Conservation (phyloP, 2,113 vertebrate species). For the Nannobrachium achirus region DNA sequence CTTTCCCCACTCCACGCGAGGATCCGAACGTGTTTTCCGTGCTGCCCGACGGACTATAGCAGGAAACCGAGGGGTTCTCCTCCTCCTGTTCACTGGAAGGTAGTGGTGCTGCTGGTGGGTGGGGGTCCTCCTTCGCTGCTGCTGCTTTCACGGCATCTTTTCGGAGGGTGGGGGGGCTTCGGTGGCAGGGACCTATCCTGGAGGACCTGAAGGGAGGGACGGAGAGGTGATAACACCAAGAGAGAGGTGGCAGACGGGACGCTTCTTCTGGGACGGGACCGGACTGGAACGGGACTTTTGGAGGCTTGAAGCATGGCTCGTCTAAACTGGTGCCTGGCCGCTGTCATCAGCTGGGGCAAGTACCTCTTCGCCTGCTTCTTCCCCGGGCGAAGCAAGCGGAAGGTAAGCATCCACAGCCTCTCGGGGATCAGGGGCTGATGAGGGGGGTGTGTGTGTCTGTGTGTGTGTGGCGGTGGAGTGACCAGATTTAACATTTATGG, state of each 20-base stretch:
- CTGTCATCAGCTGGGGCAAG: conserved; percentile 89
- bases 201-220: conserved; percentile 16
- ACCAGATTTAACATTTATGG: background rate
- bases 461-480: background rate
- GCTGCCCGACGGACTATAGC: too few species aligned
- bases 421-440: background rate
- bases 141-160: too few species aligned
- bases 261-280: too few species aligned
- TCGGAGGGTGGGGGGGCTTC: too few species aligned
- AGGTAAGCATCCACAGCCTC: conserved; percentile 69
- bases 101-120: too few species aligned
- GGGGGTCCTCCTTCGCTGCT: too few species aligned
- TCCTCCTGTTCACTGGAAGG: too few species aligned
- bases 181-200: conserved; percentile 30
- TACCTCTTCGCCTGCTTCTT: conserved; percentile 87
- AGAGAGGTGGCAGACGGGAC: too few species aligned
- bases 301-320: conserved; percentile 80
- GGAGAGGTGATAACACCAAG: conserved; percentile 48
- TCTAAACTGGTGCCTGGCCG: conserved; percentile 87
- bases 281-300: conserved; percentile 56
- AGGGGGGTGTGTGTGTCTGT: background rate
- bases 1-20: too few species aligned
- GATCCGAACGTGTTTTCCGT: too few species aligned
- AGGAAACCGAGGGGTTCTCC: too few species aligned
- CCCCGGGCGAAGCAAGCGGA: conserved; percentile 76